Base-by-base conservation (phyloP, 2,888 invertebrate genomes). In the Ametastegia equiseti region DNA sequence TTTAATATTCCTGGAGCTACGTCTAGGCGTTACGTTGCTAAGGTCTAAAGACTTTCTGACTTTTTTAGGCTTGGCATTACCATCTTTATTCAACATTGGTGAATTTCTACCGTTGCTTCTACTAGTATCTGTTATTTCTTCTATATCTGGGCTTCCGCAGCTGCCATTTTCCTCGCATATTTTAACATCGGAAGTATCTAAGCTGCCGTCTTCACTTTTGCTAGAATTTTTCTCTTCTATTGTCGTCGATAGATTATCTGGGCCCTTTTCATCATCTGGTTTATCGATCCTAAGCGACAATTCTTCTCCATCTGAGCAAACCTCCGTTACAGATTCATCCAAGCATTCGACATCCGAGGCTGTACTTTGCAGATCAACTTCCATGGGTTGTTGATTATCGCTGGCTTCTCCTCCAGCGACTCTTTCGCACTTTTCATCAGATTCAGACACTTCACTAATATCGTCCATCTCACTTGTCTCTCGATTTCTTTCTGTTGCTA, bases 1-100 rank as follows among this genome's bases (percentile, higher is more conserved):
- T 86, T 93, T 94, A 50, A 94, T 89, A 88, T 94, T 94, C 45
- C 94, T 90, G 54, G 93, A 92, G 89, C 94, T 94, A 82, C 94
- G 90, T 82, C 94, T 89, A 0, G 93, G 93, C 15, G 93, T 92
- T 82, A 93, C 89, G 82, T 88, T 92, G 84, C 88, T 89, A 82
- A 90, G 88, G 85, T 90, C 91, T 75, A 89, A 82, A 82, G 86
- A 88, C 77, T 90, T 89, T 57, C 89, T 88, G 33, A 84, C 84
- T 69, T 90, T 91, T 78, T 89, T 91, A 75, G 87, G 86, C 79
- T 91, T 91, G 0, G 87, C 84, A 9, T 85, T 80, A 13, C 47
- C 67, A 2, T 67, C 75, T 75, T 73, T n/a, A n/a, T n/a, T 69
- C 1, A 33, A 33, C 60, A 13, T 60, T 0, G 60, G 42, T 60